Evolutionary conservation across 1,140 invertebrate species (phyloP), one percentile per base, ranked within the genome.

Genomic region (Araneus ventricosus): DNA sequence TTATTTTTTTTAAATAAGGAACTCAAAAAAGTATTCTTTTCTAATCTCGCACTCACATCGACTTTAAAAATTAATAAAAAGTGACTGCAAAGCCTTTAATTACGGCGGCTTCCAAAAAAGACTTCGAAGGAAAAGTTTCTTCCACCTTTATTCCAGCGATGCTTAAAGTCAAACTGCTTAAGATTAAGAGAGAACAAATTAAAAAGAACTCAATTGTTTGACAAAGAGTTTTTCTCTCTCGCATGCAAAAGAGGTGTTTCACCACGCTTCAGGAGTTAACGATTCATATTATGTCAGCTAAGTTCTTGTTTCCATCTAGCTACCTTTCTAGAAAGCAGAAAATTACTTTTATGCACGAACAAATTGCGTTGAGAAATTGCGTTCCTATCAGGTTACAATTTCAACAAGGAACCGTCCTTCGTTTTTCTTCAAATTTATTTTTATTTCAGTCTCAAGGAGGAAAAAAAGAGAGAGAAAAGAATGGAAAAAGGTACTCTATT

Each of bases 371-470:
- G 4, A 80, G 88, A 90, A 80, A 90, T 90, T 90, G 41, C 88
- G 27, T 90, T 90, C 39, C 88, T 79, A 90, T 80, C 88, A 90
- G 34, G 67, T 90, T 90, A 59, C 67, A 90, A 90, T 90, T 90
- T 80, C 88, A 90, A 79, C 39, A 80, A 90, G 88, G 39, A 30
- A 63, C 59, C 20, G 20, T 75, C 45, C 39, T 88, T 14, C 30
- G 24, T 41, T 41, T 86, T 59, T 34, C 24, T 34, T 39, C 10
- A 24, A 24, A 17, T 27, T 61, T 17, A 63, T 87, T 34, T 75
- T 75, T 34, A 37, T 2, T 14, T 3, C 7, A 3, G 17, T 20
- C 45, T 52, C 10, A 14, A 14, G 45, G 10, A 20, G 14, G 37
- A 39, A 6, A 67, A 67, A 30, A 8, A 14, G 27, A 30, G 30